These are phyloP conservation scores for Stercorarius parasiticus DNA, from an alignment of 2,113 vertebrate species.

Conservation along the genomic window DNA sequence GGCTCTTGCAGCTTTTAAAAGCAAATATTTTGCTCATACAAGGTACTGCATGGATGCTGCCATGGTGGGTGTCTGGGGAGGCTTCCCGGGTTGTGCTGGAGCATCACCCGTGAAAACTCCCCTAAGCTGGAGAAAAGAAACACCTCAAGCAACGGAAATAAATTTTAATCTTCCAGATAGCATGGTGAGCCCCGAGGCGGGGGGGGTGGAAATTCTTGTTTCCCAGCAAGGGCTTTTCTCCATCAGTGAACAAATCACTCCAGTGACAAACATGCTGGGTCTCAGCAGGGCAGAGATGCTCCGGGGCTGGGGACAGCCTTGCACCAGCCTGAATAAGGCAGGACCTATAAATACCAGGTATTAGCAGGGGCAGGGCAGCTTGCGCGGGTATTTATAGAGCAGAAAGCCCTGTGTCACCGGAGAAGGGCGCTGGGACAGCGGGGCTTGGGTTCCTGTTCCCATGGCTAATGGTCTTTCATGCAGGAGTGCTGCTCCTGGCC, in stretches of 20 bases:
- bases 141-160: background rate
- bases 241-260: background rate
- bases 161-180: background rate
- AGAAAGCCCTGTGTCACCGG: background rate
- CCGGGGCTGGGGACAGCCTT: background rate
- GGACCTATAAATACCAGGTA: conserved; percentile 35
- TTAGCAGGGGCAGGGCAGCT: background rate
- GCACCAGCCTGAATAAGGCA: background rate
- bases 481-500: background rate
- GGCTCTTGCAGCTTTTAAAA: background rate
- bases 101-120: background rate
- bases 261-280: accelerated
- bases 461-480: background rate
- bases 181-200: background rate
- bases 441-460: background rate
- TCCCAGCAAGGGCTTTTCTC: background rate
- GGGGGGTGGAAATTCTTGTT: background rate
- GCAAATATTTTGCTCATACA: background rate
- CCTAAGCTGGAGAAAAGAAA: background rate
- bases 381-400: conserved; percentile 24
- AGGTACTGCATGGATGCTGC: accelerated
- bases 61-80: background rate
- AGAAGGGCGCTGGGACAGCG: background rate
- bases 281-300: background rate
- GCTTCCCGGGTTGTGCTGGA: background rate